Evolutionary conservation across 2,888 invertebrate species (phyloP).

Genomic region (Callyntrura guangdongensis): DNA sequence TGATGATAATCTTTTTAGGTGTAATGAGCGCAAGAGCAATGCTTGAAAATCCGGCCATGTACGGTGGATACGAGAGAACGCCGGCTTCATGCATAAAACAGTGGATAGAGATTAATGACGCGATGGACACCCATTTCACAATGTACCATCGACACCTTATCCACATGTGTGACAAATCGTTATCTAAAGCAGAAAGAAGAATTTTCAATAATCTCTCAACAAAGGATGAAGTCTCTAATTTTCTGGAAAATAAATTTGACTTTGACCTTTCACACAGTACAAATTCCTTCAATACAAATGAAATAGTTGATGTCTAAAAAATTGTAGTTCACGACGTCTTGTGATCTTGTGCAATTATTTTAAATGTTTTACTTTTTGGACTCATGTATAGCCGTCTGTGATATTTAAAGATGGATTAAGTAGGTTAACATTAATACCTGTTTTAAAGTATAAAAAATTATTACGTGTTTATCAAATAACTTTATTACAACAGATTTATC

Average conservation of each 20-base stretch:
- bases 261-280: conserved; percentile 18
- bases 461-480: too few relatives aligned
- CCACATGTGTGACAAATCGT: conserved; percentile 96
- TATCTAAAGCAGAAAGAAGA: conserved; percentile 91
- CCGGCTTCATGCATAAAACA: conserved; percentile 92
- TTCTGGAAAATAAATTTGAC: conserved; percentile 81
- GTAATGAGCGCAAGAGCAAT: conserved; percentile 98
- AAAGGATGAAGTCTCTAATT: conserved; percentile 79
- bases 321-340: background rate
- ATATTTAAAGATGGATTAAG: background rate
- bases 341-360: background rate
- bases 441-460: too few relatives aligned
- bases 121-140: conserved; percentile 91
- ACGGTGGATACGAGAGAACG: conserved; percentile 90
- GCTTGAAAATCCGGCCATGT: conserved; percentile 96
- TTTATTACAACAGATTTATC: too few relatives aligned
- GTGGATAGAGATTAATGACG: conserved; percentile 90
- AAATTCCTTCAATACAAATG: background rate
- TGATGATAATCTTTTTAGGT: conserved; percentile 86
- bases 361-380: background rate
- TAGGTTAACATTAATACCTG: too few relatives aligned
- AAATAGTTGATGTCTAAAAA: background rate
- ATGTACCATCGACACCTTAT: conserved; percentile 98
- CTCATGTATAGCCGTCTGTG: conserved; percentile 29
- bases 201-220: conserved; percentile 91